Conservation (phyloP, 2,113 vertebrate genomes). For the Dissostichus mawsoni region DNA sequence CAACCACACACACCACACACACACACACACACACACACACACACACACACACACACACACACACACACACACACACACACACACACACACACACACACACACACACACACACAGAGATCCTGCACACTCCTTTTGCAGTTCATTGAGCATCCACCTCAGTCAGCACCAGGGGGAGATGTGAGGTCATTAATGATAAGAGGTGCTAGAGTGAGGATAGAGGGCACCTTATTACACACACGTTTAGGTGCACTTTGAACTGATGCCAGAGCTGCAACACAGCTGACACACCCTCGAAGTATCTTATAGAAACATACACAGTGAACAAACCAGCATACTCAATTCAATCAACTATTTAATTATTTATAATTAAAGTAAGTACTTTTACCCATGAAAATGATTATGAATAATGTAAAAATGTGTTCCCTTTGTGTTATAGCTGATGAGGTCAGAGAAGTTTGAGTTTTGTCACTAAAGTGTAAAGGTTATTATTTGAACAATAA, state of each 20-base stretch:
- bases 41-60: conserved; percentile 26
- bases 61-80: conserved; percentile 26
- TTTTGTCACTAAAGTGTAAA: neutral
- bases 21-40: conserved; percentile 14
- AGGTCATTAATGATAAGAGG: conserved; percentile 63
- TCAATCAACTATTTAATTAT: neutral
- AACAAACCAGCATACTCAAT: neutral
- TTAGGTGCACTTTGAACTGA: conserved; percentile 37
- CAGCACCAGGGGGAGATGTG: conserved; percentile 75
- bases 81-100: conserved; percentile 26
- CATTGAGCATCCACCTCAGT: conserved; percentile 59
- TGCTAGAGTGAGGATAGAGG: conserved; percentile 43
- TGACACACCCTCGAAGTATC: neutral
- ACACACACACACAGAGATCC: conserved; percentile 15
- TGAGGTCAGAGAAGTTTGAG: neutral
- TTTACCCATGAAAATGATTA: neutral
- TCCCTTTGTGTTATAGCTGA: neutral
- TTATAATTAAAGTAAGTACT: neutral
- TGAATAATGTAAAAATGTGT: neutral
- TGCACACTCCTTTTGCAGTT: conserved; percentile 41
- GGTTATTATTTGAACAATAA: neutral
- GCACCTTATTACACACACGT: conserved; percentile 24
- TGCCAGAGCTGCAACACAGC: conserved; percentile 48
- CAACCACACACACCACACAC: conserved; percentile 42
- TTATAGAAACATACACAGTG: neutral